Evolutionary conservation across 1,140 invertebrate genomes (phyloP).

Genomic region (Papilio aristodemus): DNA sequence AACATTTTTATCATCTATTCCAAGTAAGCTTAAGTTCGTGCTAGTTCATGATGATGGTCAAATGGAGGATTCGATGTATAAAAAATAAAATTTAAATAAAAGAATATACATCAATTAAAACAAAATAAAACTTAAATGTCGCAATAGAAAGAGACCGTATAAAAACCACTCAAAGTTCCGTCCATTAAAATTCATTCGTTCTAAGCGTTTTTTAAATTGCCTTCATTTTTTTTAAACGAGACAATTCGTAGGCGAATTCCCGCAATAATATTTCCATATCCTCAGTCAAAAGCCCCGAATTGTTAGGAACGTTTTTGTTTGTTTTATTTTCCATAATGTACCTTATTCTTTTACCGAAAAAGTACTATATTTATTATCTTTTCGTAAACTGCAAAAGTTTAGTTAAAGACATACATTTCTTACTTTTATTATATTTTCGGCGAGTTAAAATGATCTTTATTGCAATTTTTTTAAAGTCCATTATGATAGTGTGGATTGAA

Average conservation of each 20-base stretch:
- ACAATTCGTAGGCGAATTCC: slow-evolving; percentile 76
- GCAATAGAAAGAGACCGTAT: slow-evolving; percentile 10
- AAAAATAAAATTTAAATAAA: neutral
- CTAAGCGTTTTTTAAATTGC: slow-evolving; percentile 60
- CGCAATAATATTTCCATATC: slow-evolving; percentile 75
- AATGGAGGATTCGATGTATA: no score
- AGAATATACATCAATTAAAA: neutral
- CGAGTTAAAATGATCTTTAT: slow-evolving; percentile 11
- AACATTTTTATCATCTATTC: no score
- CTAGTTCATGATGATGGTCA: no score
- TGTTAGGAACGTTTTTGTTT: neutral
- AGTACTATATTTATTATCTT: neutral
- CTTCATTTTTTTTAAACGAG: slow-evolving; percentile 63
- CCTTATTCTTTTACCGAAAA: slow-evolving; percentile 9
- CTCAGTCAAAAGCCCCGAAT: slow-evolving; percentile 39
- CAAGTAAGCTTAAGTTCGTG: no score
- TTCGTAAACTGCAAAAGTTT: slow-evolving; percentile 17
- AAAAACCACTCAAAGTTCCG: slow-evolving; percentile 17
- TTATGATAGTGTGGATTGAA: neutral
- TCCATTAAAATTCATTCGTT: slow-evolving; percentile 70
- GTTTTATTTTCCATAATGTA: slow-evolving; percentile 11
- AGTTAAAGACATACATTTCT: neutral
- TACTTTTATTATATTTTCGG: neutral
- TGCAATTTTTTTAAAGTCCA: neutral
- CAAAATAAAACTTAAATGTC: neutral